phyloP scores from a whole-genome alignment of 2,888 invertebrate genomes.

The Meliscaeva auricollis region DNA sequence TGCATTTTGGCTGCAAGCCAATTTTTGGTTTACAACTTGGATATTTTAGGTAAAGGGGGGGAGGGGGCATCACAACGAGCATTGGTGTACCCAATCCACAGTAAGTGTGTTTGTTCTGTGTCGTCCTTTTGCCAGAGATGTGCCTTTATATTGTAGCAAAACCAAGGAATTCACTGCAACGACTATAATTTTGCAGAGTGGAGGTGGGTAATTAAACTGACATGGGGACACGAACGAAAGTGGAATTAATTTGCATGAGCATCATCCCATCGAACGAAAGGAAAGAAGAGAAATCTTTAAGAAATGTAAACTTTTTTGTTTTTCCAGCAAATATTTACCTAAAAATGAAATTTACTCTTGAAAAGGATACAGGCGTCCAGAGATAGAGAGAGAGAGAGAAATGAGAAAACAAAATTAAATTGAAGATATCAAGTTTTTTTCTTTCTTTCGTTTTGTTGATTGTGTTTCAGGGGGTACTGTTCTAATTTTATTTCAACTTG shows the following conservation, averaged over 20 bases:
- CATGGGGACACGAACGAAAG: slow-evolving; percentile 56
- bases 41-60: background rate
- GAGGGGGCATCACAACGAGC: background rate
- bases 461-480: background rate
- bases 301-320: slow-evolving; percentile 48
- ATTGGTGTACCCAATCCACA: too few species aligned
- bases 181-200: background rate
- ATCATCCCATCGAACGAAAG: slow-evolving; percentile 11
- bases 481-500: slow-evolving; percentile 13
- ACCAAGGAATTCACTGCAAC: slow-evolving; percentile 43
- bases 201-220: slow-evolving; percentile 70
- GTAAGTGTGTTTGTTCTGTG: slow-evolving; percentile 34
- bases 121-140: slow-evolving; percentile 11
- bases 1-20: slow-evolving; percentile 71
- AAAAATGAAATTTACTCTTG: slow-evolving; percentile 59
- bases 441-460: too few species aligned
- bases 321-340: slow-evolving; percentile 61
- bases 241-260: slow-evolving; percentile 71
- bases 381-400: background rate
- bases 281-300: slow-evolving; percentile 49
- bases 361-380: slow-evolving; percentile 30
- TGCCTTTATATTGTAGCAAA: background rate
- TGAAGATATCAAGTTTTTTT: too few species aligned
- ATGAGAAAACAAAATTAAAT: slow-evolving; percentile 20
- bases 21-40: slow-evolving; percentile 64